Percentiles rank a stretch among this genome's conserved stretches.
These are phyloP conservation scores for Cosmorhoe ocellata DNA, from an alignment of 2,888 invertebrate genomes.

Conservation along the genomic window DNA sequence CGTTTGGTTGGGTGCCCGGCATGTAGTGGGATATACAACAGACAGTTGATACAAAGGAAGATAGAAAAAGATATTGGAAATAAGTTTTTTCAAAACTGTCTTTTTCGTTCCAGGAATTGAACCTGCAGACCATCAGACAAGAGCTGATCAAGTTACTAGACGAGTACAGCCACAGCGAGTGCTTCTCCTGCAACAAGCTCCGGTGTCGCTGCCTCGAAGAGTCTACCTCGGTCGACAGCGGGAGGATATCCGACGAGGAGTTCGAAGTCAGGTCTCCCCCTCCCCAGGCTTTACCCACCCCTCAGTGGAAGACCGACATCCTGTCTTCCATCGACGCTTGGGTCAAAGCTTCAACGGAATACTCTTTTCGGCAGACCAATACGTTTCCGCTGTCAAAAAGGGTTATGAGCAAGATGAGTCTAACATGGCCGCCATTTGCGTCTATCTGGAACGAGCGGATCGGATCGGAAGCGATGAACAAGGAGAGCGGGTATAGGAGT, in stretches of 20 bases:
- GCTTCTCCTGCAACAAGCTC: slow-evolving; percentile 39
- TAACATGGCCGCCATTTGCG: slow-evolving; percentile 38
- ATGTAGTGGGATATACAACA: too few species aligned
- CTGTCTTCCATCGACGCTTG: slow-evolving; percentile 27
- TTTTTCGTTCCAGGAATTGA: slow-evolving; percentile 43
- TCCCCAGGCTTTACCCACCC: slow-evolving; percentile 31
- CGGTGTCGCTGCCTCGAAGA: slow-evolving; percentile 39
- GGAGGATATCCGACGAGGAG: slow-evolving; percentile 23
- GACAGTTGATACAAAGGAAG: too few species aligned
- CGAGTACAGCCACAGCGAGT: slow-evolving; percentile 36
- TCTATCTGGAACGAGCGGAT: slow-evolving; percentile 39
- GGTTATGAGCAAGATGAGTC: slow-evolving; percentile 29
- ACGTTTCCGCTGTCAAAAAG: slow-evolving; percentile 30
- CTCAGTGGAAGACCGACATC: slow-evolving; percentile 27
- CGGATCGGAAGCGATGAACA: slow-evolving; percentile 13
- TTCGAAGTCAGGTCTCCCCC: slow-evolving; percentile 32
- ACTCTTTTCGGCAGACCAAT: slow-evolving; percentile 15
- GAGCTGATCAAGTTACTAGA: slow-evolving; percentile 45
- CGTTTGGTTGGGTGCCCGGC: too few species aligned
- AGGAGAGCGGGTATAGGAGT: slow-evolving; percentile 16
- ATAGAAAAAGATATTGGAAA: too few species aligned
- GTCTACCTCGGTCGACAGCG: slow-evolving; percentile 18
- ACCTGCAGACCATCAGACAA: slow-evolving; percentile 42
- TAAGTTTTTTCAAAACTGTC: too few species aligned
- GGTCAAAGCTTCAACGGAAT: slow-evolving; percentile 32